Conservation (phyloP, 1,140 invertebrate species). For the Teleopsis dalmanni region DNA sequence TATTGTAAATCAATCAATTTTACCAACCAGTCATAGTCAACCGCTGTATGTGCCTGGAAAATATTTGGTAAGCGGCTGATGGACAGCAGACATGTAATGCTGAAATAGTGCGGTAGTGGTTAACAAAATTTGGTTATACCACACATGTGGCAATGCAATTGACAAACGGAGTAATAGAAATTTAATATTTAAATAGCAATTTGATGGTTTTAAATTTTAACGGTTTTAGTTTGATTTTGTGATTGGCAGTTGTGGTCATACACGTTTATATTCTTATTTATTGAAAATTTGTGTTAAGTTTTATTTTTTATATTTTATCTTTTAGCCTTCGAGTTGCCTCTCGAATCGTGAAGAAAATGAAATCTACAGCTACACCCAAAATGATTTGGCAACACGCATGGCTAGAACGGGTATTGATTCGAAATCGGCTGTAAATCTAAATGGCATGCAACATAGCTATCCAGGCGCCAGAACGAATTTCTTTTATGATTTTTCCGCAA, state of each 20-base stretch:
- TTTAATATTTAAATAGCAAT: too few relatives aligned
- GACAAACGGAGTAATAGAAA: too few relatives aligned
- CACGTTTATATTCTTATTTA: not conserved
- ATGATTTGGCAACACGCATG: slow-evolving; percentile 42
- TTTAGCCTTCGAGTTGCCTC: slow-evolving; percentile 79
- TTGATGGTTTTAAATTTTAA: too few relatives aligned
- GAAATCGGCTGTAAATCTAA: slow-evolving; percentile 41
- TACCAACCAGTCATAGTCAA: slow-evolving; percentile 50
- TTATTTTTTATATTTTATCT: not conserved
- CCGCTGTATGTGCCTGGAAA: slow-evolving; percentile 81
- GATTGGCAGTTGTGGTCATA: too few relatives aligned
- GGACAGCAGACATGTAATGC: too few relatives aligned
- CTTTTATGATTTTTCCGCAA: slow-evolving; percentile 44
- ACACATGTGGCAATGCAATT: too few relatives aligned
- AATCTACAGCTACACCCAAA: slow-evolving; percentile 71
- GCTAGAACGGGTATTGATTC: slow-evolving; percentile 41
- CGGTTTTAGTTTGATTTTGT: too few relatives aligned
- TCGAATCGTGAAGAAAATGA: slow-evolving; percentile 87
- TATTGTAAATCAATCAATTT: slow-evolving; percentile 38
- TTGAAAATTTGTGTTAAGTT: not conserved
- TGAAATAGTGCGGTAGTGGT: too few relatives aligned
- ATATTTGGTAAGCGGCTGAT: slow-evolving; percentile 83
- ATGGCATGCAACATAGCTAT: slow-evolving; percentile 43
- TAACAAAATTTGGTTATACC: too few relatives aligned
- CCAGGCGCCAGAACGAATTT: slow-evolving; percentile 39